phyloP scores from a whole-genome alignment of 1,140 invertebrate species.

The Bombus turneri region DNA sequence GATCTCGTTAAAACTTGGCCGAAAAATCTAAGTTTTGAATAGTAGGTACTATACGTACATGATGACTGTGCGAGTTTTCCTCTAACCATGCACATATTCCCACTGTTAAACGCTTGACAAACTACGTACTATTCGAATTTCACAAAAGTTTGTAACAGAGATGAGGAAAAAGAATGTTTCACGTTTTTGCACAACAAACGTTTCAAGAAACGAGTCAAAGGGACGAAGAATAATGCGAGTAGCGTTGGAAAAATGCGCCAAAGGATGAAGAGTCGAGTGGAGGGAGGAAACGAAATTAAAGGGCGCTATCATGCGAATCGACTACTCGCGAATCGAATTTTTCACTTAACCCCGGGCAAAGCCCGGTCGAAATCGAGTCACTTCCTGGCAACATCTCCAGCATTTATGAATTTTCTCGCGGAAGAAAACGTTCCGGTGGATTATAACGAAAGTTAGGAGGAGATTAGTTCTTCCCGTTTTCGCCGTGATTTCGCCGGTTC shows the following conservation, averaged over 20 bases:
- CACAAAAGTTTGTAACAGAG: too few species aligned
- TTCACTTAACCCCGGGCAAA: constrained; percentile 3
- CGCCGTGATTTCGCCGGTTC: not conserved
- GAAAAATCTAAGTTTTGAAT: too few species aligned
- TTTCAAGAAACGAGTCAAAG: not conserved
- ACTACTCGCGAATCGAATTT: constrained; percentile 25
- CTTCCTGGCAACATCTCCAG: not conserved
- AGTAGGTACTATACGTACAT: too few species aligned
- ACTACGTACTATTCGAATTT: too few species aligned
- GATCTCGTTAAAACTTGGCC: too few species aligned
- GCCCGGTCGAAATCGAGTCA: not conserved
- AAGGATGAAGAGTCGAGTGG: not conserved
- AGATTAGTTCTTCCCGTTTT: constrained; percentile 10
- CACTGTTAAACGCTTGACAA: too few species aligned
- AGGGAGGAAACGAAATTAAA: constrained; percentile 4
- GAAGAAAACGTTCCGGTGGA: constrained; percentile 9
- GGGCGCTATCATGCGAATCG: not conserved
- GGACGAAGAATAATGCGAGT: not conserved
- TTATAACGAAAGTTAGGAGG: constrained; percentile 22
- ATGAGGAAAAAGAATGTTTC: not conserved
- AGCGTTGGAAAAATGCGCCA: not conserved
- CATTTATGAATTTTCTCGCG: constrained; percentile 9
- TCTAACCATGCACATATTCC: too few species aligned
- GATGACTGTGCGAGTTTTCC: too few species aligned
- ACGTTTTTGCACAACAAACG: not conserved